Conservation (phyloP, 2,888 invertebrate genomes). For the Aradus depressus region DNA sequence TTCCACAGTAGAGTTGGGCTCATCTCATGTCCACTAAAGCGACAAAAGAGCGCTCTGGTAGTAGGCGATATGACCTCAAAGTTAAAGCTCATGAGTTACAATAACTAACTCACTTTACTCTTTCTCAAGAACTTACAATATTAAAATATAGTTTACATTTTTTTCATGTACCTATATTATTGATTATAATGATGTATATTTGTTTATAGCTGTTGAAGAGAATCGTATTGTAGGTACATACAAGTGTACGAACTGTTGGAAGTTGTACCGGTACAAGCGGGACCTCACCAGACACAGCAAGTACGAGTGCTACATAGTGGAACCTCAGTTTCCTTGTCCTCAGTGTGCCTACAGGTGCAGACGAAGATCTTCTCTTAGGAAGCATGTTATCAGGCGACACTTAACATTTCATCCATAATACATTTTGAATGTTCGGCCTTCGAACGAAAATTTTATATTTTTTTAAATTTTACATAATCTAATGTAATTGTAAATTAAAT, state of each 20-base stretch:
- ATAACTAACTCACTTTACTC: background rate
- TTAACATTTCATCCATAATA: background rate
- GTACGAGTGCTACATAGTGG: slow-evolving; percentile 38
- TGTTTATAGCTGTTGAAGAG: background rate
- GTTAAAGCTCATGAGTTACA: no score
- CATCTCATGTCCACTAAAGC: no score
- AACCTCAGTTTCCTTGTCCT: background rate
- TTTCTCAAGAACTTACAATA: background rate
- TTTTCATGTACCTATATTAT: no score
- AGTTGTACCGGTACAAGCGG: slow-evolving; percentile 12
- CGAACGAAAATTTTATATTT: no score
- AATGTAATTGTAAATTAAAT: background rate
- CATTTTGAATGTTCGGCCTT: no score
- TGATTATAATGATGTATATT: background rate
- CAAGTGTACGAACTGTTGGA: slow-evolving; percentile 24
- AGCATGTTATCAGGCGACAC: background rate
- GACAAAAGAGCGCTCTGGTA: no score
- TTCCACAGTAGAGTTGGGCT: no score
- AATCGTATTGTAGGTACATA: background rate
- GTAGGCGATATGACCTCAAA: no score
- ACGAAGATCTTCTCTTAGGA: no score
- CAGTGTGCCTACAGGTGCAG: background rate
- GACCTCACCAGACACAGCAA: slow-evolving; percentile 28
- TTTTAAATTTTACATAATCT: no score
- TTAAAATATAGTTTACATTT: no score